Percentiles rank a stretch among this genome's conserved stretches.
These are phyloP conservation scores for Myiozetetes cayanensis DNA, from an alignment of 2,113 vertebrate genomes.

Conservation along the genomic window DNA sequence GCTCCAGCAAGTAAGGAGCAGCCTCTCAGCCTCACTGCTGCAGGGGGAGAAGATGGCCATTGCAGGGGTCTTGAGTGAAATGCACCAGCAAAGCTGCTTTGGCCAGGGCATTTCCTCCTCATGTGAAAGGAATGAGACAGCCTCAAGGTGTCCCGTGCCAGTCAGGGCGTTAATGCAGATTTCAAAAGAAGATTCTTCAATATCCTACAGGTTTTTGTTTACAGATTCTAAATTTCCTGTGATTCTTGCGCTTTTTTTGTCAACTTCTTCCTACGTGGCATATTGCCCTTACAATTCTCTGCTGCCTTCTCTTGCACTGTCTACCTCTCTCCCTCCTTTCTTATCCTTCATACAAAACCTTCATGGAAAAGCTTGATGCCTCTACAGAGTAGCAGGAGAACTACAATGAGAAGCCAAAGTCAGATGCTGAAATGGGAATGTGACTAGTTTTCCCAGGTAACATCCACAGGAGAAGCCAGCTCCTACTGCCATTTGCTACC, in stretches of 20 bases:
- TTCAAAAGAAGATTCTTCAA: neutral
- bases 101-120: neutral
- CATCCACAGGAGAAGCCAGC: rapidly evolving
- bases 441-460: neutral
- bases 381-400: neutral
- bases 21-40: rapidly evolving
- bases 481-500: neutral
- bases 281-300: neutral
- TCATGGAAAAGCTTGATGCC: neutral
- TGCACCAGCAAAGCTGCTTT: neutral
- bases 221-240: neutral
- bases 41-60: neutral
- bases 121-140: neutral
- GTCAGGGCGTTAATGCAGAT: neutral
- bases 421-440: neutral
- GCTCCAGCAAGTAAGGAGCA: neutral
- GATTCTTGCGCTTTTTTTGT: neutral
- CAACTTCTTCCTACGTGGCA: rapidly evolving
- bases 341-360: neutral
- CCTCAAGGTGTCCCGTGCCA: neutral
- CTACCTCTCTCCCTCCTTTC: neutral
- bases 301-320: neutral
- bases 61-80: neutral
- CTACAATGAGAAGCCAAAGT: neutral
- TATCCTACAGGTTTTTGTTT: neutral